Conservation (phyloP, 2,888 invertebrate genomes). For the Patella ulyssiponensis region DNA sequence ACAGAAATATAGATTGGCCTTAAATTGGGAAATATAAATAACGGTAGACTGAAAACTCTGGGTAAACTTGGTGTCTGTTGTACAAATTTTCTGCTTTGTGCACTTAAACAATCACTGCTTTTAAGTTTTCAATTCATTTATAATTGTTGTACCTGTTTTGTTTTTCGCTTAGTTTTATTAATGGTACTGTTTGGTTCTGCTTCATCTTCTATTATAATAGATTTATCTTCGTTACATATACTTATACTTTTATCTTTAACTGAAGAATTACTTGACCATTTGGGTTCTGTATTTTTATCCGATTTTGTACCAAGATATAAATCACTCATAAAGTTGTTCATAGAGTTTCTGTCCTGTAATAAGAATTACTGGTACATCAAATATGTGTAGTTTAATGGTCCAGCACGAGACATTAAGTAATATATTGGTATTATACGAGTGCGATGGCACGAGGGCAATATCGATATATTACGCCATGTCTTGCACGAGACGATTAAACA, state of each 20-base stretch:
- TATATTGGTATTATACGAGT: too few species aligned
- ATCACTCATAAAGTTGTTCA: slow-evolving; percentile 64
- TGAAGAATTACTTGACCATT: not conserved
- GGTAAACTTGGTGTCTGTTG: too few species aligned
- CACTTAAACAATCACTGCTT: too few species aligned
- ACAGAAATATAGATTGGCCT: too few species aligned
- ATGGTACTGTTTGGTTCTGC: not conserved
- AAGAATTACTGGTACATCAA: not conserved
- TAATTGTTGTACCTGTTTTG: not conserved
- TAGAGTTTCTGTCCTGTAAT: slow-evolving; percentile 60
- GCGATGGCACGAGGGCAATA: too few species aligned
- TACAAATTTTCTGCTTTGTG: too few species aligned
- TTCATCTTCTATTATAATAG: not conserved
- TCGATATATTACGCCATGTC: too few species aligned
- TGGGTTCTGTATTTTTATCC: not conserved
- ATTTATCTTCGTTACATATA: not conserved
- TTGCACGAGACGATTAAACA: too few species aligned
- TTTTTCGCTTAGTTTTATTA: not conserved
- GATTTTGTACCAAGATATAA: slow-evolving; percentile 54
- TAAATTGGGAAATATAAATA: too few species aligned
- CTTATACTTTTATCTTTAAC: slow-evolving; percentile 3
- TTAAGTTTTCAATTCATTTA: not conserved
- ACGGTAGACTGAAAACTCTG: too few species aligned
- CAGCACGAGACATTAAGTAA: too few species aligned
- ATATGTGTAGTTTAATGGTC: too few species aligned